Percentiles rank a stretch among this genome's conserved stretches.
Evolutionary conservation across 2,797 vertebrate genomes (phyloP).

Genomic region (Apogon hyalosoma): DNA sequence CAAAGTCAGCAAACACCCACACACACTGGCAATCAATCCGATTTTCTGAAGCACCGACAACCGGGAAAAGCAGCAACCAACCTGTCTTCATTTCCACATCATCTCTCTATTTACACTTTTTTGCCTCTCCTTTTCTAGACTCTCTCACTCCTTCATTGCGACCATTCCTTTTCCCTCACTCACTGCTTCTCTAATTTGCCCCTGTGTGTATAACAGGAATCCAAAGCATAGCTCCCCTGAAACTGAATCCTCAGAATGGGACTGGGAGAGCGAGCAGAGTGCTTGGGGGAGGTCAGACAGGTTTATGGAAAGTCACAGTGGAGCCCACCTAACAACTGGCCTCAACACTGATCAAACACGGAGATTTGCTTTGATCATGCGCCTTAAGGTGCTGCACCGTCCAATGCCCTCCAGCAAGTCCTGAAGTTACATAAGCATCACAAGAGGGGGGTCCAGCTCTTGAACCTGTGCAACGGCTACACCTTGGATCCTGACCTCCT

Average conservation of each 20-base stretch:
- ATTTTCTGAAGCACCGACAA: conserved; percentile 20
- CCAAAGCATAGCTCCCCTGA: conserved; percentile 61
- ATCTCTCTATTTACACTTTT: conserved; percentile 45
- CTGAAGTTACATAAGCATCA: conserved; percentile 50
- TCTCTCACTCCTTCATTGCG: conserved; percentile 33
- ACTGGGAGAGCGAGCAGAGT: conserved; percentile 17
- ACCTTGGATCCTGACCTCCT: conserved; percentile 43
- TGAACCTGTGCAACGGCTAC: not conserved
- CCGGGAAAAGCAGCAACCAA: conserved; percentile 18
- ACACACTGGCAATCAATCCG: conserved; percentile 34
- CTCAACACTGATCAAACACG: conserved; percentile 50
- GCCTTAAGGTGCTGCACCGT: conserved; percentile 24
- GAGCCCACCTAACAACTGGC: conserved; percentile 43
- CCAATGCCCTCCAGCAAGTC: conserved; percentile 34
- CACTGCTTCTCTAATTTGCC: conserved; percentile 57
- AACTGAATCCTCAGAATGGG: conserved; percentile 72
- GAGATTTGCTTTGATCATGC: conserved; percentile 55
- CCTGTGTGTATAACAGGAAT: conserved; percentile 63
- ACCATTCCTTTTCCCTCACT: conserved; percentile 50
- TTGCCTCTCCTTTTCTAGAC: conserved; percentile 34
- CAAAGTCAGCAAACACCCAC: conserved; percentile 50
- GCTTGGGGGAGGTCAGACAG: conserved; percentile 52
- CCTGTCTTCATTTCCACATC: conserved; percentile 45
- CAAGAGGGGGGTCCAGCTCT: conserved; percentile 21
- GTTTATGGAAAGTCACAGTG: conserved; percentile 59